Evolutionary conservation across 1,140 invertebrate genomes (phyloP).

Genomic region (Euura saliciscinereae): DNA sequence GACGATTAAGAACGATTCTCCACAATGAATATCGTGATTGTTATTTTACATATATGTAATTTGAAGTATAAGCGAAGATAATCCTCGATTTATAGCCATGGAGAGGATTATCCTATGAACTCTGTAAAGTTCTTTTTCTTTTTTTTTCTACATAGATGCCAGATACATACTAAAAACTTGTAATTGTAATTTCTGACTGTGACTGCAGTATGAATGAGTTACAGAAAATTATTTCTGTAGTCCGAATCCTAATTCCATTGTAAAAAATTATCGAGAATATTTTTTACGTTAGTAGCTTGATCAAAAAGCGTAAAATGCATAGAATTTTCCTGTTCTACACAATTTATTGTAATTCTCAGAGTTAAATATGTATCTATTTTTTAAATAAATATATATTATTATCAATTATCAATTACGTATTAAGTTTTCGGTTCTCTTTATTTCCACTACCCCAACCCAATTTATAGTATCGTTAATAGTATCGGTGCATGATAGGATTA

Average conservation of each 20-base stretch:
- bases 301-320: background rate
- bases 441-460: no score
- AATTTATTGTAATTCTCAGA: background rate
- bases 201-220: background rate
- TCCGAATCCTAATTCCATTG: background rate
- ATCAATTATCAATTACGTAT: background rate
- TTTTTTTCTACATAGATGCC: background rate
- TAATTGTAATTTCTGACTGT: background rate
- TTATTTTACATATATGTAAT: no score
- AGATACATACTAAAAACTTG: background rate
- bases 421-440: no score
- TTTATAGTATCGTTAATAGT: no score
- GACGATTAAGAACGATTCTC: constrained; percentile 31
- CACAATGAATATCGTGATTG: constrained; percentile 3
- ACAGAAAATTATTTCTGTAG: background rate
- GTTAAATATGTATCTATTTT: background rate
- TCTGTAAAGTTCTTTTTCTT: constrained; percentile 8
- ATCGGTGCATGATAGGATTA: no score
- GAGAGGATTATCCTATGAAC: no score
- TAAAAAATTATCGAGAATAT: background rate
- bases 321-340: background rate
- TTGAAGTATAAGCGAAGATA: no score
- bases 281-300: background rate
- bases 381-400: background rate
- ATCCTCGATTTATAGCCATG: no score